phyloP scores from a whole-genome alignment of 2,888 invertebrate species.

The Amblyjoppa proteus region DNA sequence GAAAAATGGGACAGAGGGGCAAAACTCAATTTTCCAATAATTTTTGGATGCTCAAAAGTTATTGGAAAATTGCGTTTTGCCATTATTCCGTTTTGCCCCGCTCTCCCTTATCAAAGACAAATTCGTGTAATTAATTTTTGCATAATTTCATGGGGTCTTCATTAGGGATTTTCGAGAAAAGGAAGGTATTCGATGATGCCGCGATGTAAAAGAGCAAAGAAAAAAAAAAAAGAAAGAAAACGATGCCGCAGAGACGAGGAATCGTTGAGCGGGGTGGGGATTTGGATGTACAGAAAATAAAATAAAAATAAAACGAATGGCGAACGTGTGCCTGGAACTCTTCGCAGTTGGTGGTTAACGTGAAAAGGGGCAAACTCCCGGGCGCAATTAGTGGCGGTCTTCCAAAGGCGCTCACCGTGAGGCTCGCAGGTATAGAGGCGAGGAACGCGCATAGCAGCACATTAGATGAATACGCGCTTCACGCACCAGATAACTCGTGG shows the following conservation, averaged over 20 bases:
- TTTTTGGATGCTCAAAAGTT: too few species aligned
- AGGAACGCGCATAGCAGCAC: slow-evolving; percentile 58
- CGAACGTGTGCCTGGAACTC: slow-evolving; percentile 47
- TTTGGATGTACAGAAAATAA: slow-evolving; percentile 19
- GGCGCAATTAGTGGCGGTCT: slow-evolving; percentile 75
- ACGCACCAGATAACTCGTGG: slow-evolving; percentile 77
- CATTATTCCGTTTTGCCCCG: not conserved
- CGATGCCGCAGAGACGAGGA: slow-evolving; percentile 25
- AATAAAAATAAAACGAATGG: slow-evolving; percentile 25
- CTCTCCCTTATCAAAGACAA: not conserved
- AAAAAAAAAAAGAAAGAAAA: slow-evolving; percentile 8
- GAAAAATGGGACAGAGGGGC: too few species aligned
- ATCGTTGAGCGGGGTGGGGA: slow-evolving; percentile 24
- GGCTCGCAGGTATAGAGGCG: slow-evolving; percentile 35
- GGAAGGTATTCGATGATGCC: slow-evolving; percentile 19
- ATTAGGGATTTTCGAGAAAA: not conserved
- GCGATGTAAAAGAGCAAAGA: slow-evolving; percentile 10
- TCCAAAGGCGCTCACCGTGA: slow-evolving; percentile 70
- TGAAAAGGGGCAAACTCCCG: slow-evolving; percentile 63
- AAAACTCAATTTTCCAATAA: not conserved
- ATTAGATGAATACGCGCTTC: slow-evolving; percentile 78
- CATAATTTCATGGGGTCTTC: not conserved
- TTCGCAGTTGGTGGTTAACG: slow-evolving; percentile 54
- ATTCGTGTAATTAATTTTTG: slow-evolving; percentile 36
- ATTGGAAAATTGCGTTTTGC: too few species aligned